Conservation (phyloP, 1,140 invertebrate species). For the Coenobita brevimanus region DNA sequence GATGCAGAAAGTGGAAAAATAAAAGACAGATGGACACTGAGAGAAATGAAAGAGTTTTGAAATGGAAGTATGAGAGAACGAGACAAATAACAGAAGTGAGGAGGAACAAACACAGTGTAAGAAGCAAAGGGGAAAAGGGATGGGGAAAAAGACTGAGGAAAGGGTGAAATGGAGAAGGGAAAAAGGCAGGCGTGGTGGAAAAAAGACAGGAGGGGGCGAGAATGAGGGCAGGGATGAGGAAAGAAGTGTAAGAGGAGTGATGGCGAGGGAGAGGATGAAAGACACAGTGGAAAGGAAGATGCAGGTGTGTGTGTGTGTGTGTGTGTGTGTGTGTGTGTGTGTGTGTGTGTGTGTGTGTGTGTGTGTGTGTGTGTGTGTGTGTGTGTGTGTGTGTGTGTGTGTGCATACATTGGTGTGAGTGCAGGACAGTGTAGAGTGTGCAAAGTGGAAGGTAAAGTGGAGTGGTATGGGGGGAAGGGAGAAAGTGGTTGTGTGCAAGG, state of each 20-base stretch:
- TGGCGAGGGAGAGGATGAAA: neutral
- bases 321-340: constrained; percentile 5
- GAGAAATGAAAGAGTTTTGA: neutral
- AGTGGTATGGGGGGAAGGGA: too few species aligned
- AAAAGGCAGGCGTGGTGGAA: neutral
- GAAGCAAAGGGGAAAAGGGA: neutral
- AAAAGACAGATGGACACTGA: neutral
- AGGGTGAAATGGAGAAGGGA: neutral
- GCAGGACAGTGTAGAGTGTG: too few species aligned
- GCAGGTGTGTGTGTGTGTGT: neutral
- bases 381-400: too few species aligned
- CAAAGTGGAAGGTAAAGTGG: too few species aligned
- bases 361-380: too few species aligned
- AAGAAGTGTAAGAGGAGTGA: neutral
- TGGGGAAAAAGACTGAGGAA: neutral
- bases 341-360: too few species aligned
- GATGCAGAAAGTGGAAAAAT: too few species aligned
- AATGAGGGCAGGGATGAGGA: neutral
- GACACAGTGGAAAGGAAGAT: too few species aligned
- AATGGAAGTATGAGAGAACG: neutral
- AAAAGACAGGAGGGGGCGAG: neutral
- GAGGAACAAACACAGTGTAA: neutral
- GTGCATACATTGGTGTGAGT: too few species aligned
- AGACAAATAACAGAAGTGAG: neutral
- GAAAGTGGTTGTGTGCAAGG: too few species aligned